Base-by-base conservation (phyloP, 2,888 invertebrate genomes). In the Cinara cedri region DNA sequence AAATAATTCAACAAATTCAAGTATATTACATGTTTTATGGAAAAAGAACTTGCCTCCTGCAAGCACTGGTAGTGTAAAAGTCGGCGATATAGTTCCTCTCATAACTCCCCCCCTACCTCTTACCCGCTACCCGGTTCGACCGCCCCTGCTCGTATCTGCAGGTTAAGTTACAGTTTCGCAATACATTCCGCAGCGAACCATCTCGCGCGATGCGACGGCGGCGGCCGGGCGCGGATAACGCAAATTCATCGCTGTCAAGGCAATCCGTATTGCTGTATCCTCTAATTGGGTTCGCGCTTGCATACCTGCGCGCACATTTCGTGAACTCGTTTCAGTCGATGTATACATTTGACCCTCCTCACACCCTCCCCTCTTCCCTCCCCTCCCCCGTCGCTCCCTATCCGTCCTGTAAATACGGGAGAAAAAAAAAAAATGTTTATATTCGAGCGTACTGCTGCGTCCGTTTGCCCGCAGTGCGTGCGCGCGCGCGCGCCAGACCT, bases 201-300 rank as follows among this genome's bases (percentile, higher is more conserved):
- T 34, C 6, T 63, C 63, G 42, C 21, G 74, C 54, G 51, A 74
- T 34, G n/a, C n/a, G n/a, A n/a, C n/a, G n/a, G n/a, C n/a, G 11
- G n/a, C 63, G 51, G 9, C 26, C 14, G 3, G 26, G 13, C 21
- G 16, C 3, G 16, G 6, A 62, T 62, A 65, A 65, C 63, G 63
- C 63, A 19, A 42, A 65, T 75, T 75, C 74, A 75, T 54, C 13
- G 63, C 74, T n/a, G 65, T 75, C 74, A 75, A 75, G 74, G 74
- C 63, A 42, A 74, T 65, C 63, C 3, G 16, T 19, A 51, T 10
- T 24, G 14, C 3, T 51, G 24, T 57, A 57, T 24, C 0, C 11
- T 57, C 19, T 26, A 26, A 14, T 3, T 60, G 26, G 26, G 26
- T 44, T 24, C 8, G 49, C 21, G 2, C 21, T 21, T 13, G 9